Conservation (phyloP, 1,140 invertebrate genomes). For the Onthophagus taurus region DNA sequence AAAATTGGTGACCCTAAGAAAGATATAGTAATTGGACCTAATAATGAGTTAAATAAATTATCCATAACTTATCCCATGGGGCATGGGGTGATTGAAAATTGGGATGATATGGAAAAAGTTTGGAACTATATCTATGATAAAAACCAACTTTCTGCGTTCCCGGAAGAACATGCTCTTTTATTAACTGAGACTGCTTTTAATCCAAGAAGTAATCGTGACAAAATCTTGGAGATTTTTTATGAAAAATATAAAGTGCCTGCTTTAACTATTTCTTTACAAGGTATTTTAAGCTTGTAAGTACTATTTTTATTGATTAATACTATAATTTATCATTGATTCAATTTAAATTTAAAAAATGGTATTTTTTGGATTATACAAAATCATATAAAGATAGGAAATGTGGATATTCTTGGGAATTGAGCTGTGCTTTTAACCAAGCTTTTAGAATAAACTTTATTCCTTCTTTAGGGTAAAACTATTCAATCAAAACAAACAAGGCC, state of each 20-base stretch:
- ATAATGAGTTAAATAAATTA: conserved; percentile 92
- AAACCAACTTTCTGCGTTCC: conserved; percentile 94
- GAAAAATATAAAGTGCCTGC: conserved; percentile 5
- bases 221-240: not conserved
- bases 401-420: too few species aligned
- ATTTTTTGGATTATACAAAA: too few species aligned
- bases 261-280: not conserved
- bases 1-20: conserved; percentile 97
- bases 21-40: conserved; percentile 91
- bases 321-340: too few species aligned
- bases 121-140: conserved; percentile 98
- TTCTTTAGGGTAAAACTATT: too few species aligned
- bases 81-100: conserved; percentile 97
- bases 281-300: conserved; percentile 84
- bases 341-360: too few species aligned
- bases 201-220: conserved; percentile 18
- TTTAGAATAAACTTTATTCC: too few species aligned
- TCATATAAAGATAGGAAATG: too few species aligned
- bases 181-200: conserved; percentile 97
- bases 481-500: too few species aligned
- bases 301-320: too few species aligned
- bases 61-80: conserved; percentile 98
- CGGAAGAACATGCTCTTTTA: conserved; percentile 97
- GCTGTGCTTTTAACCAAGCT: too few species aligned
- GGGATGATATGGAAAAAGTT: conserved; percentile 99